phyloP scores from a whole-genome alignment of 2,888 invertebrate species.

The Drosophila affinis region DNA sequence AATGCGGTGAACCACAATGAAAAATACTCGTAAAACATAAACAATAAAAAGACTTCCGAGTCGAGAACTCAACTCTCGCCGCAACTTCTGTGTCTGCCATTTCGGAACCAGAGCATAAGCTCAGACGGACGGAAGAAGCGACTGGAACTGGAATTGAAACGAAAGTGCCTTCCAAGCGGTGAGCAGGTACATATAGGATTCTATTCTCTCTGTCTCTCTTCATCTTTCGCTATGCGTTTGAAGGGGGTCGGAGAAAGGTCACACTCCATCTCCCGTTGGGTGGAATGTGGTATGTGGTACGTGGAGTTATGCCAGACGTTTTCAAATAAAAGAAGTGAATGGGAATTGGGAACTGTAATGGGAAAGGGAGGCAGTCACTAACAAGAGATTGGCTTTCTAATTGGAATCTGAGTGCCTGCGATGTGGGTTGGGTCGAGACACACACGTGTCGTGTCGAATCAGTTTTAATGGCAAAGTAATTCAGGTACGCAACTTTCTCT shows the following conservation, averaged over 20 bases:
- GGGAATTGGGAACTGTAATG: slow-evolving; percentile 3
- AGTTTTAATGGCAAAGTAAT: slow-evolving; percentile 25
- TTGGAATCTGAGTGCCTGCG: slow-evolving; percentile 17
- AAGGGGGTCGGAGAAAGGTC: slow-evolving; percentile 15
- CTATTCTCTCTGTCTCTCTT: background rate
- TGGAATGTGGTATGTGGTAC: background rate
- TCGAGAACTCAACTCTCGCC: background rate
- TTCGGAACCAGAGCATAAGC: background rate
- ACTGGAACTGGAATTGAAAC: background rate
- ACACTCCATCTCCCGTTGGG: background rate
- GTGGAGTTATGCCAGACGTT: slow-evolving; percentile 27
- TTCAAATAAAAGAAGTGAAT: slow-evolving; percentile 18
- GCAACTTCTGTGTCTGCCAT: background rate
- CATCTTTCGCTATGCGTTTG: background rate
- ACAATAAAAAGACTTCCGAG: slow-evolving; percentile 2
- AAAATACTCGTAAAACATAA: slow-evolving; percentile 15
- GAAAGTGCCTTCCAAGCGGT: background rate
- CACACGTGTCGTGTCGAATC: slow-evolving; percentile 3
- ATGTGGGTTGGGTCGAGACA: slow-evolving; percentile 5
- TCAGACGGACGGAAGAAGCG: background rate
- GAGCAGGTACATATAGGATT: background rate
- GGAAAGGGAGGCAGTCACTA: slow-evolving; percentile 6
- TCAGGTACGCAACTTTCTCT: slow-evolving; percentile 31
- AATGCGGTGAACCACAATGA: slow-evolving; percentile 41
- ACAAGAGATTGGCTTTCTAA: slow-evolving; percentile 34